phyloP scores from a whole-genome alignment of 1,140 invertebrate species.

The Drosophila eugracilis region DNA sequence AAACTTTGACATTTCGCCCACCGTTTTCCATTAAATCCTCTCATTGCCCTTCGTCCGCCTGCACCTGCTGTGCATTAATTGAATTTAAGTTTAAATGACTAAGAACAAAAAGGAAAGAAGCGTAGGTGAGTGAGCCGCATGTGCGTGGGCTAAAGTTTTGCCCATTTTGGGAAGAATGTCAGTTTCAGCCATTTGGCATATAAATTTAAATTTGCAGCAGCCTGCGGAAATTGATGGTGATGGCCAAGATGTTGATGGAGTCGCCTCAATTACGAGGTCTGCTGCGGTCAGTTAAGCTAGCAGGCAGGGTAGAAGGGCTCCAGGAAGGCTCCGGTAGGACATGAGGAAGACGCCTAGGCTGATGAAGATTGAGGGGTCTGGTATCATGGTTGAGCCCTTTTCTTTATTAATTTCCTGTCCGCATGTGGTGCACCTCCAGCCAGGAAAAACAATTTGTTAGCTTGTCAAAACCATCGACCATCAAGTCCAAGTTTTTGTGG shows the following conservation, averaged over 20 bases:
- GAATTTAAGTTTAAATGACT: conserved; percentile 35
- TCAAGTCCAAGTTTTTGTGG: conserved; percentile 50
- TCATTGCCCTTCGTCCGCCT: background rate
- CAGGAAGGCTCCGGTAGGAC: background rate
- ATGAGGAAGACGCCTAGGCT: conserved; percentile 11
- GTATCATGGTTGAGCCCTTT: conserved; percentile 47
- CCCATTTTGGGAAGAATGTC: conserved; percentile 13
- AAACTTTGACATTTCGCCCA: conserved; percentile 33
- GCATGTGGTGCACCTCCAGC: conserved; percentile 80
- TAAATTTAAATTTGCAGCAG: conserved; percentile 55
- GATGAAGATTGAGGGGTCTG: conserved; percentile 49
- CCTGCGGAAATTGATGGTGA: conserved; percentile 18
- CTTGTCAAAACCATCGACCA: conserved; percentile 73
- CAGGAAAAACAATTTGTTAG: conserved; percentile 79
- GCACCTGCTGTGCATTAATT: conserved; percentile 46
- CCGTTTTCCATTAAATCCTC: conserved; percentile 17
- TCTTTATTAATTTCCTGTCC: conserved; percentile 81
- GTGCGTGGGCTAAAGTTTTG: conserved; percentile 29
- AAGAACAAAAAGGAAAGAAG: background rate
- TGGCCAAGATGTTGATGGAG: conserved; percentile 42
- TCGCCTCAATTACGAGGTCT: conserved; percentile 40
- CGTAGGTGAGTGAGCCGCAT: background rate
- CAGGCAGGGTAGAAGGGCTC: conserved; percentile 2
- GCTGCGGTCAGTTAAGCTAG: conserved; percentile 60
- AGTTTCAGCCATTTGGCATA: conserved; percentile 21